Evolutionary conservation across 1,140 invertebrate species (phyloP).

Genomic region (Tetranychus cinnabarinus): DNA sequence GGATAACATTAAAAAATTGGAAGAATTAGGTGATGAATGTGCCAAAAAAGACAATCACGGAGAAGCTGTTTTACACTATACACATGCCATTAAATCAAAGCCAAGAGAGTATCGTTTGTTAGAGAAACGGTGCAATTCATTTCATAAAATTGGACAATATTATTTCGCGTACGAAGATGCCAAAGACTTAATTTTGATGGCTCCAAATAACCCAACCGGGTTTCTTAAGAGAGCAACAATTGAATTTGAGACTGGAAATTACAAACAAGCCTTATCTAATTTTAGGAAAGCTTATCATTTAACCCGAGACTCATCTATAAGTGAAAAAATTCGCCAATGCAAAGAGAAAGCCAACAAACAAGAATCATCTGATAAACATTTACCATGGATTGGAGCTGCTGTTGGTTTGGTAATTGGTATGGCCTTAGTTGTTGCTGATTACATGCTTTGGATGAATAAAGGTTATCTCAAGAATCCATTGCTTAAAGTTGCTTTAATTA

Average conservation of each 20-base stretch:
- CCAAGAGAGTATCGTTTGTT: conserved; percentile 41
- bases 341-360: background rate
- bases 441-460: background rate
- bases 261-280: background rate
- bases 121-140: conserved; percentile 52
- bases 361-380: background rate
- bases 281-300: background rate
- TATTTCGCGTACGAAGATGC: conserved; percentile 52
- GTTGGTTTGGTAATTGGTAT: background rate
- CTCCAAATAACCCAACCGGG: conserved; percentile 26
- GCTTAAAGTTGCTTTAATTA: background rate
- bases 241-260: background rate
- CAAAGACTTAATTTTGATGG: conserved; percentile 39
- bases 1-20: conserved; percentile 20
- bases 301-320: background rate
- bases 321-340: background rate
- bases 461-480: background rate
- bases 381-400: background rate
- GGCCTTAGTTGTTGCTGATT: background rate
- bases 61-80: conserved; percentile 53
- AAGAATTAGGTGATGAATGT: conserved; percentile 47
- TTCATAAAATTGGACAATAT: conserved; percentile 48
- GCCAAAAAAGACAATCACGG: conserved; percentile 42
- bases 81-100: conserved; percentile 48
- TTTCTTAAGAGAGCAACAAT: background rate